Conservation (phyloP, 2,888 invertebrate species). For the Panzeria rudis region DNA sequence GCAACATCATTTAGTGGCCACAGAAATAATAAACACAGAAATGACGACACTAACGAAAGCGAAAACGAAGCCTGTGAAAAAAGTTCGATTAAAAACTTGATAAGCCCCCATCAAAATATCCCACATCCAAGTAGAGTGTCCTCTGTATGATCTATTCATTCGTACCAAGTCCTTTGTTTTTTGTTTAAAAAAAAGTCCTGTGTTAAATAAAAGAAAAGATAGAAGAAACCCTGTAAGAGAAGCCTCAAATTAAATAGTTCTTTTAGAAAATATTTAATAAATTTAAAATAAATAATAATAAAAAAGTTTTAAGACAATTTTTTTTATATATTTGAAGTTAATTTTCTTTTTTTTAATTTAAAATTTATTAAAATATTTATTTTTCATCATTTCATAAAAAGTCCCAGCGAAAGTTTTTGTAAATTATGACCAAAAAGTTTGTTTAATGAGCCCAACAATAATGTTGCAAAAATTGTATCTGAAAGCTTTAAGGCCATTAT, state of each 20-base stretch:
- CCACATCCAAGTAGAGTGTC: background rate
- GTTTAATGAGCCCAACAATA: too few relatives aligned
- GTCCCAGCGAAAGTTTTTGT: background rate
- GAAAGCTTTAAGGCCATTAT: too few relatives aligned
- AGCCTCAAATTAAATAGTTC: constrained; percentile 46
- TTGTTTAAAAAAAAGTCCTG: constrained; percentile 4
- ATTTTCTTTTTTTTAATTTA: background rate
- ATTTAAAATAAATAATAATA: background rate
- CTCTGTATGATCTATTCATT: background rate
- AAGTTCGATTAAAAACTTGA: constrained; percentile 67
- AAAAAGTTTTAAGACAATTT: background rate
- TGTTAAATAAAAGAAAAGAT: background rate
- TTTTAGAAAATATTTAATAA: constrained; percentile 40
- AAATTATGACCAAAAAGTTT: too few relatives aligned
- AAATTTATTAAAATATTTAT: background rate
- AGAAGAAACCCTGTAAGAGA: background rate
- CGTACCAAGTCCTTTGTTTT: background rate
- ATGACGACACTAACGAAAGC: constrained; percentile 32
- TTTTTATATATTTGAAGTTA: background rate
- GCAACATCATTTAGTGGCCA: background rate
- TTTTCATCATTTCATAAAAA: background rate
- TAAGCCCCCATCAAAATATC: background rate
- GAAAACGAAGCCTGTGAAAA: constrained; percentile 58
- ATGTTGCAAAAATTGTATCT: too few relatives aligned
- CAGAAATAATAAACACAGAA: background rate